These are phyloP conservation scores for Aspidapion aeneum DNA, from an alignment of 2,888 invertebrate species.

Conservation along the genomic window DNA sequence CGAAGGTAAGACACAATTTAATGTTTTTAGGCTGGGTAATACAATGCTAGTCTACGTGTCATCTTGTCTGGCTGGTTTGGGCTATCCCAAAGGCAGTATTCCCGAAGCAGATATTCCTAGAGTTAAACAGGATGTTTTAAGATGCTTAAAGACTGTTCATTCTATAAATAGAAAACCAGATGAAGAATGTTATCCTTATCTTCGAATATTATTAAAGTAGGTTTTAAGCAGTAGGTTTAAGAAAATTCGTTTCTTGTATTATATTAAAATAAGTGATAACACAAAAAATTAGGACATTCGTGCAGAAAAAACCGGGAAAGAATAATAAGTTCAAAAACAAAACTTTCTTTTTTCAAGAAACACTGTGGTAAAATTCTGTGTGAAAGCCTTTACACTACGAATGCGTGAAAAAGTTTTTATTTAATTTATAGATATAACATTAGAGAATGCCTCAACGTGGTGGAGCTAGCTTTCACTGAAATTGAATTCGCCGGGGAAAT, in stretches of 20 bases:
- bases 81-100: conserved; percentile 75
- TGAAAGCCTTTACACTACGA: no score
- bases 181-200: conserved; percentile 67
- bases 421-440: conserved; percentile 69
- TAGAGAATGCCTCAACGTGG: conserved; percentile 79
- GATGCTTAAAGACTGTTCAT: conserved; percentile 67
- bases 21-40: conserved; percentile 65
- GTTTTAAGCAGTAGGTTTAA: background rate
- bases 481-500: conserved; percentile 71
- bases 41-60: conserved; percentile 82
- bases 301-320: no score
- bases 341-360: no score
- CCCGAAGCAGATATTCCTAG: conserved; percentile 57
- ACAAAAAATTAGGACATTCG: no score
- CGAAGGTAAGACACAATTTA: no score
- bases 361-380: no score
- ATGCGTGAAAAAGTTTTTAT: no score
- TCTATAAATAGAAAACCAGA: conserved; percentile 57
- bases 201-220: conserved; percentile 70
- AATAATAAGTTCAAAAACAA: no score
- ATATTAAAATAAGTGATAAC: no score
- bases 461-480: conserved; percentile 81
- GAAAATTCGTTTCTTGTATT: no score
- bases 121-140: conserved; percentile 72
- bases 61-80: conserved; percentile 78